Percentiles rank a stretch among this genome's conserved stretches.
phyloP scores from a whole-genome alignment of 2,113 vertebrate genomes.

The cattle (Bos taurus) region ARS-UCD2.0 NC_037346.1:52972001-52972500 shows the following conservation, averaged over 20 bases:
- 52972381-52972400: background rate
- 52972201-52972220: background rate
- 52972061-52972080: background rate
- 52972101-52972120: accelerated
- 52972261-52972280: background rate
- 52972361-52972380: accelerated
- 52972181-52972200: no score
- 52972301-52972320: background rate
- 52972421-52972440: accelerated
- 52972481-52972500: accelerated
- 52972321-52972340: accelerated
- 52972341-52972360: background rate
- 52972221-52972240: background rate
- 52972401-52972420: background rate
- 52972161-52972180: background rate
- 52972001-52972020: background rate
- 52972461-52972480: no score
- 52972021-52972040: no score
- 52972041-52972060: background rate
- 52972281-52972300: background rate
- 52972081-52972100: accelerated
- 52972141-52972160: background rate
- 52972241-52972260: background rate
- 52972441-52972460: background rate
- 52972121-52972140: background rate